These are phyloP conservation scores for Sebastes variabilis DNA, from an alignment of 2,797 vertebrate genomes.

Conservation along the genomic window DNA sequence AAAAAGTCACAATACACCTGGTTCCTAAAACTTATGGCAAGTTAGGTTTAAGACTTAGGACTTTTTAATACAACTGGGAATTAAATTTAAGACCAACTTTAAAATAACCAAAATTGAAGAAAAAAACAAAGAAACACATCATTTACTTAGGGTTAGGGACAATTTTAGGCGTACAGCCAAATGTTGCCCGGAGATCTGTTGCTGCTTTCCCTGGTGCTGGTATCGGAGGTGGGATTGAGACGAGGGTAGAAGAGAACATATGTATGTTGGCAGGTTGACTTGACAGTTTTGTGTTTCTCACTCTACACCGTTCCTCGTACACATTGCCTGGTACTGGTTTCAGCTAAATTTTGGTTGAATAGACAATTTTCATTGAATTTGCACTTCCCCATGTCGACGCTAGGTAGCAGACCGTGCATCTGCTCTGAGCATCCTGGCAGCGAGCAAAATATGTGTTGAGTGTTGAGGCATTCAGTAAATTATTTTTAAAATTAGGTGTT, in stretches of 20 bases:
- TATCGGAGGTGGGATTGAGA: not conserved
- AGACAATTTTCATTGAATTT: not conserved
- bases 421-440: not conserved
- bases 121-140: not conserved
- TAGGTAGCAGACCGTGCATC: too few relatives aligned
- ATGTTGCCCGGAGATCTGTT: not conserved
- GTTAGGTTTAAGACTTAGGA: too few relatives aligned
- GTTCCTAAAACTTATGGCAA: not conserved
- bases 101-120: not conserved
- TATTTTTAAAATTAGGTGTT: too few relatives aligned
- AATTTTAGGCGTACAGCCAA: not conserved
- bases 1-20: too few relatives aligned
- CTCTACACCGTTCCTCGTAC: not conserved
- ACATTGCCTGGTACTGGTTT: not conserved
- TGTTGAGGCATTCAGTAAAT: not conserved
- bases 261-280: too few relatives aligned
- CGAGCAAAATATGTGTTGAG: not conserved
- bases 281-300: not conserved
- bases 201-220: not conserved
- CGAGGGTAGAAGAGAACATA: not conserved
- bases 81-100: not conserved
- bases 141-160: not conserved
- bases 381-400: not conserved
- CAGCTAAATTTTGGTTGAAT: not conserved
- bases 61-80: not conserved